Evolutionary conservation across 2,113 vertebrate species (phyloP), one percentile per base, ranked within the genome.

Genomic region (human): DNA sequence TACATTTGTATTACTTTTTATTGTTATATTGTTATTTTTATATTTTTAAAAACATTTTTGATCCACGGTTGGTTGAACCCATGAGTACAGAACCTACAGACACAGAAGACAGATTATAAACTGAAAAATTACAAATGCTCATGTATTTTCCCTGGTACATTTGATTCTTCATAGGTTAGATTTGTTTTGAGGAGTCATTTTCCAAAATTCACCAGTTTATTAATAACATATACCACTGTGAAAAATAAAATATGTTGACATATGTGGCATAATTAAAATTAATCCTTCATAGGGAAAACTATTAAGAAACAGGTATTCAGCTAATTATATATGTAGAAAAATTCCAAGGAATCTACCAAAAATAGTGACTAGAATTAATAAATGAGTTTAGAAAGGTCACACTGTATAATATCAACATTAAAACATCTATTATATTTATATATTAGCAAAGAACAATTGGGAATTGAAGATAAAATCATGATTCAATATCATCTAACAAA

Each of bases 221-320:
- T 88, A 82, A 83, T 40, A 91, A 79, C 94, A 91, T 61, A 73
- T 18, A 66, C 17, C 35, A 78, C 9, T 72, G 5, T 82, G n/a
- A 93, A 35, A 93, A 88, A 96, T 70, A 89, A 84, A 94, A 57
- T 45, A 66, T 40, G 30, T 45, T 95, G 59, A 88, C 52, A 90
- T 61, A 76, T 48, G 3, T 57, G 35, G 35, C 35, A 90, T 75
- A 40, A 85, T 73, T 86, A 93, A 85, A 80, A 89, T 45, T 72
- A 84, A 89, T 32, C 9, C 6, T n/a, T 83, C 32, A 85, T 13
- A 79, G 25, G 14, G 38, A 79, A 95, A 93, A 57, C n/a, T 72
- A 6, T 55, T 92, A 95, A 78, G 61, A 25, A 68, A 82, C 5
- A 81, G n/a, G 43, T n/a, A 75, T 18, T 93, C 64, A 32, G 12